phyloP scores from a whole-genome alignment of 2,888 invertebrate genomes.

The Diaphora mendica region DNA sequence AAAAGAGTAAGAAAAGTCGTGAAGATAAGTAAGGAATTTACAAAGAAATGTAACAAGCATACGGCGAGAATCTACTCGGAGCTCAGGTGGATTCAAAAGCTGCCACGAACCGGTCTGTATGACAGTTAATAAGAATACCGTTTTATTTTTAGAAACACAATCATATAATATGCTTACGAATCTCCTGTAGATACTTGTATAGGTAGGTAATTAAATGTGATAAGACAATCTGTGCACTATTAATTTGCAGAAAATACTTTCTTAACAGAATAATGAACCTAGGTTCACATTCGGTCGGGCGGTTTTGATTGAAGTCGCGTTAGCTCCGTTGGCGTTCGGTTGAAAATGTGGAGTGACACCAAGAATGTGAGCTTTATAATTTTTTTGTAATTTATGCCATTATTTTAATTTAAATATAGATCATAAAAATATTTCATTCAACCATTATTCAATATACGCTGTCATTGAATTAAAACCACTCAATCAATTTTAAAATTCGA shows the following conservation, averaged over 20 bases:
- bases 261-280: not conserved
- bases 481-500: constrained; percentile 1
- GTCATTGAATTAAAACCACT: not conserved
- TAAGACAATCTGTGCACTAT: not conserved
- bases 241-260: not conserved
- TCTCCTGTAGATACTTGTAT: not conserved
- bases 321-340: not conserved
- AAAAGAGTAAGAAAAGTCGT: constrained; percentile 41
- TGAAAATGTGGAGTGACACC: not conserved
- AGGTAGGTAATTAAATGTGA: not conserved
- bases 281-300: not conserved
- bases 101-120: constrained; percentile 63
- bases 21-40: constrained; percentile 53
- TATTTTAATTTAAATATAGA: too few relatives aligned
- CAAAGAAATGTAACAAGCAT: constrained; percentile 54
- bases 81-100: constrained; percentile 57
- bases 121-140: constrained; percentile 65
- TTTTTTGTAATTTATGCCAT: not conserved
- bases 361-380: not conserved
- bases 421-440: too few relatives aligned
- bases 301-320: not conserved
- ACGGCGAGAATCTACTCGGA: constrained; percentile 52
- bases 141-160: constrained; percentile 60
- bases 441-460: too few relatives aligned
- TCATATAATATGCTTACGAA: constrained; percentile 43